These are phyloP conservation scores for Balaeniceps rex DNA, from an alignment of 2,113 vertebrate species.

Conservation along the genomic window DNA sequence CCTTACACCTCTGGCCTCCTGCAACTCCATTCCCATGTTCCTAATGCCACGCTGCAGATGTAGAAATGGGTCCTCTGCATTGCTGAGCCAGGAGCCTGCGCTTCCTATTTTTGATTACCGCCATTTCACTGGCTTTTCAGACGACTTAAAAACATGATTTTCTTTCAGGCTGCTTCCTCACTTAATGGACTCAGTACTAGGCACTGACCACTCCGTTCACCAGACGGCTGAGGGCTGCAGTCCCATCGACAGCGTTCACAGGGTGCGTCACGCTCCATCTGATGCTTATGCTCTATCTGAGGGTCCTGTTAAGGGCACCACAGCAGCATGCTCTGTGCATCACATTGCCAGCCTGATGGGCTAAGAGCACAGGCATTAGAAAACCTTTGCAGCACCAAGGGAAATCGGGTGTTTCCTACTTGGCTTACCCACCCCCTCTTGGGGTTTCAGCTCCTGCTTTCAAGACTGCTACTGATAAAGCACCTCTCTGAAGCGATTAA, in stretches of 20 bases:
- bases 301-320: background rate
- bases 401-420: background rate
- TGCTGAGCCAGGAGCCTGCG: background rate
- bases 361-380: background rate
- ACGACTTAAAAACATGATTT: background rate
- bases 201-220: rapidly evolving
- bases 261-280: background rate
- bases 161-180: background rate
- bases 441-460: background rate
- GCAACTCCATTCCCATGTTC: background rate
- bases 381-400: background rate
- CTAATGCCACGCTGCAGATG: background rate
- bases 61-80: background rate
- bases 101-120: background rate
- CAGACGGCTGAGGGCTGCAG: background rate
- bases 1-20: background rate
- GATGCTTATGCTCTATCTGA: background rate
- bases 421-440: background rate
- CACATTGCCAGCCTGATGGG: background rate
- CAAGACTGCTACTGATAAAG: background rate
- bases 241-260: rapidly evolving
- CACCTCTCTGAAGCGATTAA: background rate
- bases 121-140: background rate
- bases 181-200: no score
- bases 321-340: background rate